Percentiles rank a stretch among this genome's conserved stretches.
These are phyloP conservation scores for Hiodon alosoides DNA, from an alignment of 2,113 vertebrate genomes.

Conservation along the genomic window DNA sequence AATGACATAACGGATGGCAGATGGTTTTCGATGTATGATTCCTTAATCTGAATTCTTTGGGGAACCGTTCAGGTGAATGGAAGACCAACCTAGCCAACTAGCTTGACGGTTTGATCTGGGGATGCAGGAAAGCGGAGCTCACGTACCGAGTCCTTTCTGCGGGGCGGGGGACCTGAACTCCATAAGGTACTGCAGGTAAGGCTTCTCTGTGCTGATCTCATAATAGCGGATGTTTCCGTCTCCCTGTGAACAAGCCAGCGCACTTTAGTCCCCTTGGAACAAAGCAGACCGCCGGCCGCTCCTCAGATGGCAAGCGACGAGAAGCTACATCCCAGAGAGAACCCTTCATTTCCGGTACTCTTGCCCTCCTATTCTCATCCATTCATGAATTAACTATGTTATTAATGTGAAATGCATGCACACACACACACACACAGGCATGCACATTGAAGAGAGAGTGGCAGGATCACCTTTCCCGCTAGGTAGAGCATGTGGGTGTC, in stretches of 20 bases:
- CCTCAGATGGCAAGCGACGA: not conserved
- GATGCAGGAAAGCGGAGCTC: not conserved
- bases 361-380: too few relatives aligned
- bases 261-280: not conserved
- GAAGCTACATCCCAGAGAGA: not conserved
- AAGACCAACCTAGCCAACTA: not conserved
- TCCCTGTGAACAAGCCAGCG: constrained; percentile 61
- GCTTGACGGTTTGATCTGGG: not conserved
- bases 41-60: too few relatives aligned
- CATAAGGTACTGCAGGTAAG: constrained; percentile 91
- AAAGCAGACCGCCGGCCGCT: not conserved
- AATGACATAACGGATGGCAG: too few relatives aligned
- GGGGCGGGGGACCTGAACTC: constrained; percentile 91
- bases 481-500: constrained; percentile 77
- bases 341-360: not conserved
- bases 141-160: constrained; percentile 90
- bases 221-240: constrained; percentile 98
- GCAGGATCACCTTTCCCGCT: constrained; percentile 68
- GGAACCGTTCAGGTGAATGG: not conserved
- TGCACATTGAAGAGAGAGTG: not conserved
- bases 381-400: too few relatives aligned
- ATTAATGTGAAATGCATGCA: not conserved
- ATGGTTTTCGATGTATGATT: too few relatives aligned
- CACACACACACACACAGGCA: not conserved
- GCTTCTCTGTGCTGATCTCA: constrained; percentile 87